Base-by-base conservation (phyloP, 2,888 invertebrate species). In the Ctena decussata region DNA sequence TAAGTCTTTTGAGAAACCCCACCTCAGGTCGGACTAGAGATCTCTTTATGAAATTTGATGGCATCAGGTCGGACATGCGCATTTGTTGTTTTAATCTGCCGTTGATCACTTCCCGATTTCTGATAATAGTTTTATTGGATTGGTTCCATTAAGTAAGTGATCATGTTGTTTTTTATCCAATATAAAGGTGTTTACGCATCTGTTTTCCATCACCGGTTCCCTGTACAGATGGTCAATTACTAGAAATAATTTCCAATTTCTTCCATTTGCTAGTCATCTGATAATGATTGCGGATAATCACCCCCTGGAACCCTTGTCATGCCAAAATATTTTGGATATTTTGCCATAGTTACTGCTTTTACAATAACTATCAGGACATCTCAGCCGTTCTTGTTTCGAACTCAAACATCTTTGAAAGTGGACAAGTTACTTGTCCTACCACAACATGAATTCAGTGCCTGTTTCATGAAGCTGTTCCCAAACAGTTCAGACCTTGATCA, bases 101-200 rank as follows among this genome's bases (percentile, higher is more conserved):
- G 35, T 65, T 35, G 65, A 65, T 65, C 65, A 65, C 65, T 21
- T 35, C 24, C 35, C 65, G 1, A 65, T 65, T 24, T 65, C 24
- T 65, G 65, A 65, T 65, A 65, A 65, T 65, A 35, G 65, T 65
- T 65, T 65, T 65, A 65, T 65, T 65, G 65, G 65, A 65, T 32
- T 35, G 32, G 2, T 65, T 65, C 65, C 65, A 65, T 65, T 65
- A 35, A 35, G 65, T 65, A 18, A 35, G 24, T 65, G 65, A 65
- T 65, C 65, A n/a, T 65, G 18, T 35, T 65, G 65, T 65, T 65
- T 65, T 65, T 65, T 65, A 65, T 65, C 65, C 65, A 65, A 35
- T 35, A 35, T 65, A n/a, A 32, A 35, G 18, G 35, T 65, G 65
- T 65, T 65, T 65, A 65, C 65, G 35, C 65, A 65, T 65, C 65